Base-by-base conservation (phyloP, 2,113 vertebrate species). In the Proterorhinus semilunaris region DNA sequence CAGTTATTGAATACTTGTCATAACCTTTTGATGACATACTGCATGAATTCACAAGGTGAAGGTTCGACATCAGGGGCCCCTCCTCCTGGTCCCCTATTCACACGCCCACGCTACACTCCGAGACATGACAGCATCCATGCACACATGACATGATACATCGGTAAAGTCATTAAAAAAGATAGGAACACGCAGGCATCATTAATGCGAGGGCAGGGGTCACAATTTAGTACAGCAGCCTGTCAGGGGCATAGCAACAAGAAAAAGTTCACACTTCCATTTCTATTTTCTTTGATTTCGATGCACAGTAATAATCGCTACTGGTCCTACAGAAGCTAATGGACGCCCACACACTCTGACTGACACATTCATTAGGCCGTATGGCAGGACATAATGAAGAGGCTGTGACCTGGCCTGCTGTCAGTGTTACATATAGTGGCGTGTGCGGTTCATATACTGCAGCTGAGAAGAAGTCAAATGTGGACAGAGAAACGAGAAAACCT, bases 51-150 rank as follows among this genome's bases (percentile, higher is more conserved):
- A 72, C 72, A 78, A 81, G 78, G 82, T 82, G 83, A 87, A 67
- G 82, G 85, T 83, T 80, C 77, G 21, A 21, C 70, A 86, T 86
- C 73, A 76, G 76, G 71, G 51, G 6, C 73, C 73, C 83, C 83
- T 79, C 81, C 84, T 85, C 88, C 81, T 83, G 87, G 82, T 90
- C 69, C 76, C 75, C 78, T 84, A 73, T 86, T 83, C 83, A 83
- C 78, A 84, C 72, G 44, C 82, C 80, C 78, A 83, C 82, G 62
- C 74, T 76, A 44, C 84, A 76, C 80, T 89, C 64, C 51, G 68
- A 15, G 62, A 83, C 79, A 83, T 83, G 82, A 82, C 82, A 84
- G 83, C 65, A 78, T 61, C 62, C 61, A 79, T 46, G 48, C 66
- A 69, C 70, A 47, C 79, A 72, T 45, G 65, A 80, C 82, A 74